These are phyloP conservation scores for Piprites chloris DNA, from an alignment of 2,113 vertebrate species.

Conservation along the genomic window DNA sequence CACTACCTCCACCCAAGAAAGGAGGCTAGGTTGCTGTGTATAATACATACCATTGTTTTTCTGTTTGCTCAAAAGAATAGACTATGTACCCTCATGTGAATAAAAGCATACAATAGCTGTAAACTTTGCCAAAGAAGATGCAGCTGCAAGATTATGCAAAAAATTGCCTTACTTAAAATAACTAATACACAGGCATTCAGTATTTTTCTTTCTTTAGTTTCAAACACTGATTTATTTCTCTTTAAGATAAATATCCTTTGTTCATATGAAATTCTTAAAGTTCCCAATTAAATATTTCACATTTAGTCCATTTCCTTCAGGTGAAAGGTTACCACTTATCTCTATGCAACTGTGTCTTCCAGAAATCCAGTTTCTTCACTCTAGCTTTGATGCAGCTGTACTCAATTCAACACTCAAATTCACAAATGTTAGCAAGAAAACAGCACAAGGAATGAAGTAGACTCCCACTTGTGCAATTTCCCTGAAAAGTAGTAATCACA, in stretches of 20 bases:
- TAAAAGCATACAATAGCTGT: accelerated
- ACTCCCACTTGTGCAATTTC: not conserved
- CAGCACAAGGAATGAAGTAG: not conserved
- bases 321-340: not conserved
- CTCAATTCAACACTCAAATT: not conserved
- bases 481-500: not conserved
- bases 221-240: not conserved
- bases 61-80: not conserved
- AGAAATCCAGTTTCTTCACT: not conserved
- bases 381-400: not conserved
- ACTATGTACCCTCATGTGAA: not conserved
- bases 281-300: not conserved
- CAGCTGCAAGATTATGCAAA: too few species aligned
- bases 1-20: not conserved
- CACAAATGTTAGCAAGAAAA: not conserved
- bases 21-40: not conserved
- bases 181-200: not conserved
- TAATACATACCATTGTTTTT: not conserved
- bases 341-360: not conserved
- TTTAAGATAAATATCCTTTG: not conserved
- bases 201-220: not conserved
- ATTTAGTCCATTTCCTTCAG: not conserved
- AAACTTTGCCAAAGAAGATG: not conserved
- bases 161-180: not conserved
- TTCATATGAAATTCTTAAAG: not conserved